A percentile compares a stretch with the other conserved stretches of the same genome.
phyloP scores from a whole-genome alignment of 2,113 vertebrate genomes.

The Embiotoca jacksoni region DNA sequence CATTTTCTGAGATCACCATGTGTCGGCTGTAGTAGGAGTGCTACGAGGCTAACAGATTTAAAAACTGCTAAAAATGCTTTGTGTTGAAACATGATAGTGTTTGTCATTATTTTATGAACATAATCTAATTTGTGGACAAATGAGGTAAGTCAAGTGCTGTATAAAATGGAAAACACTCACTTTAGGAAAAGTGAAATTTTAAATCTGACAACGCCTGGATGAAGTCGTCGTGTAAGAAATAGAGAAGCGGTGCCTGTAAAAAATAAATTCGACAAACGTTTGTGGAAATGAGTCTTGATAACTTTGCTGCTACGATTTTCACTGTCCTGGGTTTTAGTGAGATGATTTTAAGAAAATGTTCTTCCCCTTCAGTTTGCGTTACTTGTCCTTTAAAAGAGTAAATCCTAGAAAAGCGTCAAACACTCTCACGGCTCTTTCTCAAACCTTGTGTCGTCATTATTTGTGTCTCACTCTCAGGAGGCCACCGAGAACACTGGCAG shows the following conservation, averaged over 20 bases:
- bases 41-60: conserved; percentile 15
- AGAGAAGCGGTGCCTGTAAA: conserved; percentile 24
- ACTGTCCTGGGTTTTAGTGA: conserved; percentile 21
- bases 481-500: conserved; percentile 16
- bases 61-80: conserved; percentile 20
- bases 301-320: conserved; percentile 42
- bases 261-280: conserved; percentile 10
- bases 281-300: background rate
- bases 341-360: conserved; percentile 14
- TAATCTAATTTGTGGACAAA: conserved; percentile 9
- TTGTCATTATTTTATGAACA: background rate
- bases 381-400: background rate
- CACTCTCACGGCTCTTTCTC: conserved; percentile 27
- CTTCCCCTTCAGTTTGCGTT: conserved; percentile 13
- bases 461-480: background rate
- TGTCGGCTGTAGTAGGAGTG: conserved; percentile 19
- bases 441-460: background rate
- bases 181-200: background rate
- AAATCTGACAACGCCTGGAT: conserved; percentile 17
- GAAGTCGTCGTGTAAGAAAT: background rate
- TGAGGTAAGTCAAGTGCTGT: background rate
- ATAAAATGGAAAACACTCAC: background rate
- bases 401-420: background rate
- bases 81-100: conserved; percentile 12
- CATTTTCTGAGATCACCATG: conserved; percentile 12